phyloP scores from a whole-genome alignment of 1,140 invertebrate species.

The Habropoda laboriosa region DNA sequence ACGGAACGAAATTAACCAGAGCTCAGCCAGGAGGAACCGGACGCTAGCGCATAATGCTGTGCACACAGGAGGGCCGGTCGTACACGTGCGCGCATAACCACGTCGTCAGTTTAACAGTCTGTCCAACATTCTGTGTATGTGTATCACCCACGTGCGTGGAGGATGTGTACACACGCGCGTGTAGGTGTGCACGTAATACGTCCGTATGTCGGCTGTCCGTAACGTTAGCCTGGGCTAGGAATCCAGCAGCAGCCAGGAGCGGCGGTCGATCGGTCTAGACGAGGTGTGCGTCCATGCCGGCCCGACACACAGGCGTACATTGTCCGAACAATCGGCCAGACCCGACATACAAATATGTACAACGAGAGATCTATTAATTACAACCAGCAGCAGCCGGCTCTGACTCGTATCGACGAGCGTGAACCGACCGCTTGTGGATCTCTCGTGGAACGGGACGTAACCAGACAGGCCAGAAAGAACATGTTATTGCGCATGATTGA shows the following conservation, averaged over 20 bases:
- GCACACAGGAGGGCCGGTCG: slow-evolving; percentile 44
- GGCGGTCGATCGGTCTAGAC: slow-evolving; percentile 74
- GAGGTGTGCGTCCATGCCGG: slow-evolving; percentile 58
- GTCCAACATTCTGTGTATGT: slow-evolving; percentile 6
- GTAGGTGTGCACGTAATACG: neutral
- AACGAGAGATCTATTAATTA: slow-evolving; percentile 70
- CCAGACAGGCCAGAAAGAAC: slow-evolving; percentile 20
- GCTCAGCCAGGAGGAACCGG: slow-evolving; percentile 54
- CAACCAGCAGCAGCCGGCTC: slow-evolving; percentile 44
- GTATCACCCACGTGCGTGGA: neutral
- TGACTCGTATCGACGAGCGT: slow-evolving; percentile 43
- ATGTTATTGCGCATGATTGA: slow-evolving; percentile 14
- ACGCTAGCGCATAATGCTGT: slow-evolving; percentile 61
- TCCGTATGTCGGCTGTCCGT: slow-evolving; percentile 50
- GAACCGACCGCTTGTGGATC: slow-evolving; percentile 21
- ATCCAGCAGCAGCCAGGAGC: slow-evolving; percentile 54
- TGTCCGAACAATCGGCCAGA: slow-evolving; percentile 59
- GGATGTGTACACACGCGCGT: slow-evolving; percentile 1
- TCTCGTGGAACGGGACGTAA: slow-evolving; percentile 19
- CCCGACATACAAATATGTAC: slow-evolving; percentile 70
- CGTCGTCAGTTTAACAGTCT: slow-evolving; percentile 58
- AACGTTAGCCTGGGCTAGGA: slow-evolving; percentile 64
- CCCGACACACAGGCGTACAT: slow-evolving; percentile 35
- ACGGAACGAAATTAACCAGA: slow-evolving; percentile 58
- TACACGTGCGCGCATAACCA: slow-evolving; percentile 47